Evolutionary conservation across 2,888 invertebrate genomes (phyloP), one percentile per base, ranked within the genome.

Genomic region (Meiosimyza platycephala): DNA sequence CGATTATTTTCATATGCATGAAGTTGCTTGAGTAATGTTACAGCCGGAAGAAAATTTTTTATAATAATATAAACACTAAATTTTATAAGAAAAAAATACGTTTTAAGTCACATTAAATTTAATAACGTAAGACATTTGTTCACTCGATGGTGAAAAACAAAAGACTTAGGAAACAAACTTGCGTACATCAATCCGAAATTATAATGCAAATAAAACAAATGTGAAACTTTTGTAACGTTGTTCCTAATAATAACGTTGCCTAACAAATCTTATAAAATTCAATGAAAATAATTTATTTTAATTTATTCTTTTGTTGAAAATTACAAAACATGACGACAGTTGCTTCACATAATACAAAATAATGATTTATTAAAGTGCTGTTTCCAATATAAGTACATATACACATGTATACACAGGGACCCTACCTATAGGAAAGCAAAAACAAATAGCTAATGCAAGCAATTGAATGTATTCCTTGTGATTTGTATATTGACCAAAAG

Each of bases 281-380:
- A n/a, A 52, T 22, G 18, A 15, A 50, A 22, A 51, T 47, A 40
- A 67, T 22, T 57, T 48, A 55, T 67, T 55, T 16, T 67, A 67
- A 67, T 67, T 57, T 67, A 67, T 67, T 67, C 67, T 57, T 55
- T 67, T 67, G 67, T 67, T 67, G 6, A 9, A 47, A 55, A 67
- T 67, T 55, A 47, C 55, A 55, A 47, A 55, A 67, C 57, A 48
- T 67, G 18, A 57, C 67, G 18, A 57, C 67, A 67, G 57, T 67
- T 67, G 67, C 48, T 57, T 33, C 67, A 55, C 47, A 57, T 47
- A 57, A 18, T 40, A 18, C 9, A 55, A 67, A 28, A 16, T n/a
- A 47, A 55, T 47, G 67, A 55, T 47, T 47, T 48, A 55, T 55
- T 55, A 47, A 16, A 9, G 13, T 40, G 7, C 12, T 55, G 13